phyloP scores from a whole-genome alignment of 2,113 vertebrate species.

The Hemiprocne comata region DNA sequence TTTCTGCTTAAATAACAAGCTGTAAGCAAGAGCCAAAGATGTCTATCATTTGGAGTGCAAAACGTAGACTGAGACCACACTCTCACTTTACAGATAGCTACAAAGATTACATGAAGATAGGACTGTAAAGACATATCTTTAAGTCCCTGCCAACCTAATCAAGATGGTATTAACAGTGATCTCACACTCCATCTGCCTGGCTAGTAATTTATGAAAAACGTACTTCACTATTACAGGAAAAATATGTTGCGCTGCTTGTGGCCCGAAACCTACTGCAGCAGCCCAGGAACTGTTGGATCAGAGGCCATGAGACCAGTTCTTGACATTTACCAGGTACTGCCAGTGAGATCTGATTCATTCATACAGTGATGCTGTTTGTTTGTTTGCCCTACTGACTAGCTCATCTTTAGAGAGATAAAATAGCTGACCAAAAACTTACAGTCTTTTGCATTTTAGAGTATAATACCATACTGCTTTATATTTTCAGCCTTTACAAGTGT shows the following conservation, averaged over 20 bases:
- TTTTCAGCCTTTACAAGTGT: not conserved
- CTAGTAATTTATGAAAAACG: conserved; percentile 66
- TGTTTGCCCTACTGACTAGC: not conserved
- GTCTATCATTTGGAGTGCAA: conserved; percentile 65
- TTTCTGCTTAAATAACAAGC: conserved; percentile 66
- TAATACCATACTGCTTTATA: not conserved
- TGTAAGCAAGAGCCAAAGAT: conserved; percentile 61
- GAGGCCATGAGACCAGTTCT: not conserved
- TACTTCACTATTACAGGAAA: conserved; percentile 67
- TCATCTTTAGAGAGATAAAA: not conserved
- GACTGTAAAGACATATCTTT: conserved; percentile 68
- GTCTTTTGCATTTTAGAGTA: not conserved
- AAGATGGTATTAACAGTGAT: conserved; percentile 75
- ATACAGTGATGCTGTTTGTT: not conserved
- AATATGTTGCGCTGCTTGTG: conserved; percentile 63
- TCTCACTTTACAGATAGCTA: conserved; percentile 68
- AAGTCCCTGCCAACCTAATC: conserved; percentile 71
- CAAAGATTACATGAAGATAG: conserved; percentile 70
- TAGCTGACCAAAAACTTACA: not conserved
- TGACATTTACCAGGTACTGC: conserved; percentile 59
- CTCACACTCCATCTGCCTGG: conserved; percentile 73
- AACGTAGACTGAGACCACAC: conserved; percentile 56
- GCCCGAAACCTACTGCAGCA: conserved; percentile 56
- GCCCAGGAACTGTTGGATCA: conserved; percentile 51
- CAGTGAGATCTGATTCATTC: conserved; percentile 24